Evolutionary conservation across 2,797 vertebrate species (phyloP).

Genomic region (Thalassophryne amazonica): DNA sequence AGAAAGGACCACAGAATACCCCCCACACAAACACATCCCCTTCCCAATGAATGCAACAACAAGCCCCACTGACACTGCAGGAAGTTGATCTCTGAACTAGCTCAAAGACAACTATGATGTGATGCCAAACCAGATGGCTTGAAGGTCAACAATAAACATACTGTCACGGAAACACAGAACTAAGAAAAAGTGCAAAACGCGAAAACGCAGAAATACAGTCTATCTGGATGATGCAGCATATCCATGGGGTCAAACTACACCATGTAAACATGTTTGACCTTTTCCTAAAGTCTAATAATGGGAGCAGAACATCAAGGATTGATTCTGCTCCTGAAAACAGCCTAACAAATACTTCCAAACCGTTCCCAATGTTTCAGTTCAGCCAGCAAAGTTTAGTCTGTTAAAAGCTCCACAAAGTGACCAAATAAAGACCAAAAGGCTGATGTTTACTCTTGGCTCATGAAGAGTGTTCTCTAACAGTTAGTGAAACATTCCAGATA

Average conservation of each 20-base stretch:
- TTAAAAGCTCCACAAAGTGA: slow-evolving; percentile 63
- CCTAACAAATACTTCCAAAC: slow-evolving; percentile 1
- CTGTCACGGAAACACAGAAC: no score
- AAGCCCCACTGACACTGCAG: slow-evolving; percentile 71
- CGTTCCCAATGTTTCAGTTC: background rate
- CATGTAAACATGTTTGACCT: no score
- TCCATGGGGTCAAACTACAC: no score
- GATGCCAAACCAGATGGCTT: slow-evolving; percentile 71
- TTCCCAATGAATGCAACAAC: slow-evolving; percentile 49
- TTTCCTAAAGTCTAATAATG: no score
- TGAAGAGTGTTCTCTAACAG: slow-evolving; percentile 42
- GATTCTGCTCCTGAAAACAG: slow-evolving; percentile 46
- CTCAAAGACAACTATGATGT: slow-evolving; percentile 46
- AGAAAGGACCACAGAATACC: slow-evolving; percentile 44
- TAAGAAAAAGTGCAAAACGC: no score
- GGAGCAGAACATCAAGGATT: no score
- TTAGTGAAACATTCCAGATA: slow-evolving; percentile 69
- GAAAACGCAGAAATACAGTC: no score
- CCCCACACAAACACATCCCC: slow-evolving; percentile 13
- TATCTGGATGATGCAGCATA: no score
- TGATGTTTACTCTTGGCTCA: slow-evolving; percentile 64
- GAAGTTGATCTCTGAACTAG: slow-evolving; percentile 71
- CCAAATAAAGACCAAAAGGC: slow-evolving; percentile 75
- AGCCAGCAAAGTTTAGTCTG: slow-evolving; percentile 38
- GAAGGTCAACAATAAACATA: no score